phyloP scores from a whole-genome alignment of 1,140 invertebrate genomes.

The Pogonomyrmex barbatus region DNA sequence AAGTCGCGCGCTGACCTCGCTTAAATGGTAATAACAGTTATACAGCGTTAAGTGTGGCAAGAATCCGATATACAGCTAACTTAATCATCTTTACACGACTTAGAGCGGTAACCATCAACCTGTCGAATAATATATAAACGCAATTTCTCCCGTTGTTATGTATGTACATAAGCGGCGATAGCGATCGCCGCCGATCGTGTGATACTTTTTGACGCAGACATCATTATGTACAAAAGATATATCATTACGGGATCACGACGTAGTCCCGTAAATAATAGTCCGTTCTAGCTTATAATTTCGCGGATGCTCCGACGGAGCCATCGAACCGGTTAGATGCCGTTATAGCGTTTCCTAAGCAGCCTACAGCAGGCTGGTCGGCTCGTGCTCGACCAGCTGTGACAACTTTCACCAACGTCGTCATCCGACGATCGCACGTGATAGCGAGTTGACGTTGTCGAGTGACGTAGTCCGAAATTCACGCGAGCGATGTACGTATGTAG shows the following conservation, averaged over 20 bases:
- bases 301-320: conserved; percentile 25
- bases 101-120: conserved; percentile 76
- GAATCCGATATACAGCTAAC: conserved; percentile 81
- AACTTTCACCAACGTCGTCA: conserved; percentile 43
- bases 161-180: conserved; percentile 71
- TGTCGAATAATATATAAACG: conserved; percentile 79
- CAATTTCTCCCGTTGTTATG: conserved; percentile 60
- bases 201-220: conserved; percentile 57
- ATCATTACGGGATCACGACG: conserved; percentile 61
- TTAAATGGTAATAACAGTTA: conserved; percentile 75
- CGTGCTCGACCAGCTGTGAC: conserved; percentile 23
- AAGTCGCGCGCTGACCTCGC: conserved; percentile 48
- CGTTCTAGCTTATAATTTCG: conserved; percentile 34
- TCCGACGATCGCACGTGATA: background rate
- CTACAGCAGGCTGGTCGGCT: conserved; percentile 49
- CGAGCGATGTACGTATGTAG: background rate
- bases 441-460: conserved; percentile 9
- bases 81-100: conserved; percentile 78
- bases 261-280: conserved; percentile 52
- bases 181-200: conserved; percentile 19
- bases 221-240: conserved; percentile 76
- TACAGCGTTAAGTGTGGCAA: conserved; percentile 64
- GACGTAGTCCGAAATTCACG: conserved; percentile 43
- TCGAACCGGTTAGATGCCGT: conserved; percentile 66
- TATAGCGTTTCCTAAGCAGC: conserved; percentile 67